Evolutionary conservation across 2,888 invertebrate genomes (phyloP).

Genomic region (Drosophila putrida): DNA sequence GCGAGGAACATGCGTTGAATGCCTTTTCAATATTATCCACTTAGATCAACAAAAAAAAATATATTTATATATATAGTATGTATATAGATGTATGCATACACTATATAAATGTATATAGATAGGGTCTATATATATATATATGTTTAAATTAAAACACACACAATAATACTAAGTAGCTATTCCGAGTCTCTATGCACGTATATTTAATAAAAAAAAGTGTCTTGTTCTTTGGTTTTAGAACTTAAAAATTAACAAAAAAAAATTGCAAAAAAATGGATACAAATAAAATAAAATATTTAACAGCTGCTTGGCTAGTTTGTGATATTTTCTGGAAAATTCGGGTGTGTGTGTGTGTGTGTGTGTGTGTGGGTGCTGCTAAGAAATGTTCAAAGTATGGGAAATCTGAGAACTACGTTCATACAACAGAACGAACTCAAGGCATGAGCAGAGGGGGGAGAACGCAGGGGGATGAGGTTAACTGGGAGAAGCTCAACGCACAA

Average conservation of each 20-base stretch:
- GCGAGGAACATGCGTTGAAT: conserved; percentile 82
- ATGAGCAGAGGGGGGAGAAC: neutral
- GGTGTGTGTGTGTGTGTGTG: conserved; percentile 26
- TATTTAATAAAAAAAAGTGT: conserved; percentile 62
- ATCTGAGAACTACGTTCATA: neutral
- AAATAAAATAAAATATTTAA: conserved; percentile 22
- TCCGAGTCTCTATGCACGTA: conserved; percentile 51
- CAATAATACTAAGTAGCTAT: conserved; percentile 69
- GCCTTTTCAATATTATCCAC: conserved; percentile 49
- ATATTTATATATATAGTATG: conserved; percentile 27
- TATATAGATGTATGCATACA: conserved; percentile 24
- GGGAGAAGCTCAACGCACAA: neutral
- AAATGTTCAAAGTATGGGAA: conserved; percentile 10
- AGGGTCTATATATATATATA: conserved; percentile 18
- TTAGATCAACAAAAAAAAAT: conserved; percentile 55
- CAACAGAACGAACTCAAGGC: neutral
- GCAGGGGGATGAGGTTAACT: neutral
- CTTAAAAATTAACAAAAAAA: conserved; percentile 69
- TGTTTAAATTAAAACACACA: conserved; percentile 64
- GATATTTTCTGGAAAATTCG: conserved; percentile 5
- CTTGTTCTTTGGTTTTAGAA: conserved; percentile 82
- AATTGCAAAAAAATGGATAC: conserved; percentile 44
- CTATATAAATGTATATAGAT: conserved; percentile 28
- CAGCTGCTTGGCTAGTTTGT: conserved; percentile 21
- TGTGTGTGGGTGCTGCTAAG: conserved; percentile 30